Evolutionary conservation across 2,113 vertebrate species (phyloP), one percentile per base, ranked within the genome.

Genomic region (Esox niger): DNA sequence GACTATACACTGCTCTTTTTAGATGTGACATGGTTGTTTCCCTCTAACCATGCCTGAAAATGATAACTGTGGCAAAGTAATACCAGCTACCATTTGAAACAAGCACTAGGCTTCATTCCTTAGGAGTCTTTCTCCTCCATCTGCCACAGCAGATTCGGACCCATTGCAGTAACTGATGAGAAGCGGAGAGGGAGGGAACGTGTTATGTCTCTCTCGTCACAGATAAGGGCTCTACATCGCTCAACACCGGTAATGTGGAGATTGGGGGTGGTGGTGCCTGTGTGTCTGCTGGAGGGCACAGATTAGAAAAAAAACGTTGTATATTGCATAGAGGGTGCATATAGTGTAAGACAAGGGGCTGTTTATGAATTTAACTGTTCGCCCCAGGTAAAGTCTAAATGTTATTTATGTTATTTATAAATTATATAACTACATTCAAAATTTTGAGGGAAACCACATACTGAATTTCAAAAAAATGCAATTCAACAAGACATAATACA

Each of bases 141-240:
- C 57, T 69, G 66, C 69, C 62, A 56, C 43, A 58, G 26, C 3
- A 1, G 64, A 77, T 71, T 47, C 38, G 75, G 63, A 66, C 73
- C 13, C 21, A 13, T 47, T 79, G 76, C 76, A 81, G 69, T 68
- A 89, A 35, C 31, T 71, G 76, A 84, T 73, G 59, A 70, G 65
- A 59, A 69, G 49, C 79, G 85, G 75, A 86, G 49, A 73, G 77
- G 78, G 80, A 81, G 81, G 75, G 75, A 73, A 63, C 4, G 0
- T 52, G 31, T 65, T 4, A 29, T 52, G 32, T 27, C 57, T 49
- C 61, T 72, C 38, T 67, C 58, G 31, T 17, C 63, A 23, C 25
- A 75, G 80, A 88, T 78, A 84, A 82, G 70, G 4, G 26, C 31
- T 26, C 21, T 1, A 11, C 65, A 78, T 72, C 32, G 74, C 65